Conservation (phyloP, 1,140 invertebrate species). For the Drosophila oshimai region DNA sequence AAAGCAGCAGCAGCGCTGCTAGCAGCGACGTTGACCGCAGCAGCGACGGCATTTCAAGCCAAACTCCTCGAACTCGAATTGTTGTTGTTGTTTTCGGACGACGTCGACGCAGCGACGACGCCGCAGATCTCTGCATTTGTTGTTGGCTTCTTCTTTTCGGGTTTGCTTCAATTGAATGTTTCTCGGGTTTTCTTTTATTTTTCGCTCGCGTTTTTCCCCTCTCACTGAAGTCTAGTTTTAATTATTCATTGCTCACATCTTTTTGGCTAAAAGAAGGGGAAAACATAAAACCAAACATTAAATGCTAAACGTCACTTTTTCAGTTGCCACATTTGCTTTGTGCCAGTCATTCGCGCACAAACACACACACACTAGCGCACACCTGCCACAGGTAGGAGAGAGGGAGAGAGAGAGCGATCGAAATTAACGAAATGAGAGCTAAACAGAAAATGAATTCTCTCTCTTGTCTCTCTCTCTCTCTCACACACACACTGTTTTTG, state of each 20-base stretch:
- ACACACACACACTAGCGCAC: slow-evolving; percentile 46
- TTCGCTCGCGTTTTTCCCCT: slow-evolving; percentile 1
- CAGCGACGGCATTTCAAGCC: slow-evolving; percentile 54
- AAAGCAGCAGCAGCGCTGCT: slow-evolving; percentile 41
- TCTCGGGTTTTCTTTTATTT: slow-evolving; percentile 4
- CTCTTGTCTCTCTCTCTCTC: slow-evolving; percentile 8
- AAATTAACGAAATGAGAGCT: too few relatives aligned
- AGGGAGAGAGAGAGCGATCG: slow-evolving; percentile 6
- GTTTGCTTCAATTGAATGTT: slow-evolving; percentile 7
- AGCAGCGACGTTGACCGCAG: slow-evolving; percentile 20
- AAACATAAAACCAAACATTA: slow-evolving; percentile 15
- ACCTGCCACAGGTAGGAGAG: slow-evolving; percentile 66
- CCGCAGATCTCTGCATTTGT: slow-evolving; percentile 66
- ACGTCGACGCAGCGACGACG: slow-evolving; percentile 68
- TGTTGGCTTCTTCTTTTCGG: slow-evolving; percentile 32
- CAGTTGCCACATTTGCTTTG: slow-evolving; percentile 57
- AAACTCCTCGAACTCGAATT: slow-evolving; percentile 11
- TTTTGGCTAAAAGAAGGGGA: slow-evolving; percentile 38
- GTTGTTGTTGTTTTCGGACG: slow-evolving; percentile 9
- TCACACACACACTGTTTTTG: slow-evolving; percentile 19
- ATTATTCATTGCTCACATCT: slow-evolving; percentile 23
- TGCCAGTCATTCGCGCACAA: slow-evolving; percentile 58
- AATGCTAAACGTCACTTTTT: slow-evolving; percentile 52
- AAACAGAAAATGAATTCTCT: not conserved
- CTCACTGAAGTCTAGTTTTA: slow-evolving; percentile 36